A percentile compares a stretch with the other conserved stretches of the same genome.
Evolutionary conservation across 2,797 vertebrate species (phyloP).

Genomic region (Propithecus perrieri): DNA sequence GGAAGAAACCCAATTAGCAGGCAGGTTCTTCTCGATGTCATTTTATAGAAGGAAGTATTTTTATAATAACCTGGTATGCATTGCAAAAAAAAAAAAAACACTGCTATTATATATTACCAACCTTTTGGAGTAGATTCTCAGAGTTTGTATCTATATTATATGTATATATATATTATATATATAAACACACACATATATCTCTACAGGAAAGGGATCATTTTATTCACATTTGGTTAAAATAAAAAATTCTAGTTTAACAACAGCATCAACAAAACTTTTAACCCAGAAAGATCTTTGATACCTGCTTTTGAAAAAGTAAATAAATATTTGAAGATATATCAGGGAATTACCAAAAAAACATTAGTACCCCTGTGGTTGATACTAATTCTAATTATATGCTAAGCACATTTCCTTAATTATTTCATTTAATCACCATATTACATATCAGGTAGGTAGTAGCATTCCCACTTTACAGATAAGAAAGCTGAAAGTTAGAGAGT

Average conservation of each 20-base stretch:
- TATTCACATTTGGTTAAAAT: background rate
- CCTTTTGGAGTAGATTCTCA: background rate
- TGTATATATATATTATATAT: background rate
- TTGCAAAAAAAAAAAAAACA: background rate
- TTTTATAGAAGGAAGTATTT: constrained; percentile 29
- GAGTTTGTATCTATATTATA: background rate
- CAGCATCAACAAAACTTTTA: background rate
- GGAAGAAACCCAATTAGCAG: constrained; percentile 10
- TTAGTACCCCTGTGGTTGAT: background rate
- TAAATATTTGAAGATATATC: background rate
- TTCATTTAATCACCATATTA: background rate
- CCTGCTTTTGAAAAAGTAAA: background rate
- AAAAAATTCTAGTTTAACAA: background rate
- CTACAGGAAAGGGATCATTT: background rate
- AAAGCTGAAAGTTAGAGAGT: constrained; percentile 39
- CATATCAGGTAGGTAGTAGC: background rate
- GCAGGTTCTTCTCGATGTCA: background rate
- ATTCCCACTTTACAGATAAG: constrained; percentile 32
- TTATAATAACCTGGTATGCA: background rate
- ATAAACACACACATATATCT: background rate
- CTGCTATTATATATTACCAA: background rate
- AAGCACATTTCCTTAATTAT: background rate
- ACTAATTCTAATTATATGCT: background rate
- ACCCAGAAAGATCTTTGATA: background rate
- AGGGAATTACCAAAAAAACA: background rate